Conservation (phyloP, 37 sponge, comb jelly and placozoan genomes). For the Tethya wilhelma region DNA sequence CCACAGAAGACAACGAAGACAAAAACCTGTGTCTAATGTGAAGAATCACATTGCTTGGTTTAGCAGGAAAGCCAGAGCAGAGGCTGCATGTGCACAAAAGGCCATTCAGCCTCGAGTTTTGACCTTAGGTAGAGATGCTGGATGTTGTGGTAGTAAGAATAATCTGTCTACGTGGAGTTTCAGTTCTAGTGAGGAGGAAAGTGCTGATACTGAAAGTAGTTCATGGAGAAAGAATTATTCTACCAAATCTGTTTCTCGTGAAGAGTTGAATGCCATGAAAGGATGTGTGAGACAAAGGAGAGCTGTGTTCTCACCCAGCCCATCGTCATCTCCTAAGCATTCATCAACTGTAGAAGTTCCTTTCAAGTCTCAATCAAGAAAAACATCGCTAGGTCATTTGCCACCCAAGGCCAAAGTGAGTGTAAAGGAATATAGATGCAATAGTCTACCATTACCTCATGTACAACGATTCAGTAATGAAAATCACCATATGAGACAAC, state of each 20-base stretch:
- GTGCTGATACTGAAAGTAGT: neutral
- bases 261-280: conserved; percentile 46
- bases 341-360: neutral
- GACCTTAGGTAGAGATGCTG: too few species aligned
- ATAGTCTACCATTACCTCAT: neutral
- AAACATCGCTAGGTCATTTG: too few species aligned
- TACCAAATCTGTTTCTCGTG: conserved; percentile 16
- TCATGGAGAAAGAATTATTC: neutral
- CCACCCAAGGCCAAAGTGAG: neutral
- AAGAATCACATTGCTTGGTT: too few species aligned
- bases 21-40: too few species aligned
- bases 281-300: conserved; percentile 57
- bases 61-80: too few species aligned
- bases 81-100: too few species aligned
- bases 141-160: too few species aligned
- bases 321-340: neutral
- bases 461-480: neutral
- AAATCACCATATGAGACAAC: neutral
- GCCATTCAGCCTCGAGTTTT: too few species aligned
- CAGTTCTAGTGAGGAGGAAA: neutral
- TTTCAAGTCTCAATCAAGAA: neutral
- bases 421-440: too few species aligned
- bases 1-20: too few species aligned
- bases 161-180: too few species aligned
- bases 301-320: conserved; percentile 48